A percentile compares a stretch with the other conserved stretches of the same genome.
Conservation (phyloP, 2,113 vertebrate genomes). For the Hemiprocne comata region DNA sequence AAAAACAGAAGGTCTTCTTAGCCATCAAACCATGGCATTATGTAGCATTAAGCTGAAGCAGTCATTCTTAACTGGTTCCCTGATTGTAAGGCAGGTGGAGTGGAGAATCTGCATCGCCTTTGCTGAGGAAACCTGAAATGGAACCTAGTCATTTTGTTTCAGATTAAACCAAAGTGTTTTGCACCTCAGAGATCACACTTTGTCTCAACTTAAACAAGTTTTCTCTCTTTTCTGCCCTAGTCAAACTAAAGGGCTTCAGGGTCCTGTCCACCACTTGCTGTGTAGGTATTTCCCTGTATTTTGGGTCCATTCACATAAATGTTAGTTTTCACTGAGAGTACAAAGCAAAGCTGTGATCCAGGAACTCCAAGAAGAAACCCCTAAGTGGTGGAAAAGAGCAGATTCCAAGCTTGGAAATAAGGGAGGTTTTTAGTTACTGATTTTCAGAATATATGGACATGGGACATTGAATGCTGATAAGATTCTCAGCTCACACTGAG, state of each 20-base stretch:
- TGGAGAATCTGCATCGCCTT: neutral
- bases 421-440: neutral
- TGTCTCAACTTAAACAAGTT: neutral
- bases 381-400: neutral
- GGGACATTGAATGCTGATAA: neutral
- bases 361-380: neutral
- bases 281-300: neutral
- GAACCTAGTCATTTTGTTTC: neutral
- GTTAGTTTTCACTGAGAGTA: neutral
- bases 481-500: rapidly evolving
- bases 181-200: rapidly evolving
- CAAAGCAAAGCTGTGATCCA: neutral
- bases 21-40: neutral
- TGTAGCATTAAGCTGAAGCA: neutral
- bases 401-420: neutral
- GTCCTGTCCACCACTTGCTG: neutral
- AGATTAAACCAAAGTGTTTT: neutral
- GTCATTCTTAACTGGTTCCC: neutral
- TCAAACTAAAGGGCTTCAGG: neutral
- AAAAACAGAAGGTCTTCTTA: neutral
- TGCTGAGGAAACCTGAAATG: neutral
- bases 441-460: neutral
- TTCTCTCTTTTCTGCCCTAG: neutral
- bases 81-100: neutral
- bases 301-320: neutral